Conservation (phyloP, 2,888 invertebrate species). For the Crepidodera aurea region DNA sequence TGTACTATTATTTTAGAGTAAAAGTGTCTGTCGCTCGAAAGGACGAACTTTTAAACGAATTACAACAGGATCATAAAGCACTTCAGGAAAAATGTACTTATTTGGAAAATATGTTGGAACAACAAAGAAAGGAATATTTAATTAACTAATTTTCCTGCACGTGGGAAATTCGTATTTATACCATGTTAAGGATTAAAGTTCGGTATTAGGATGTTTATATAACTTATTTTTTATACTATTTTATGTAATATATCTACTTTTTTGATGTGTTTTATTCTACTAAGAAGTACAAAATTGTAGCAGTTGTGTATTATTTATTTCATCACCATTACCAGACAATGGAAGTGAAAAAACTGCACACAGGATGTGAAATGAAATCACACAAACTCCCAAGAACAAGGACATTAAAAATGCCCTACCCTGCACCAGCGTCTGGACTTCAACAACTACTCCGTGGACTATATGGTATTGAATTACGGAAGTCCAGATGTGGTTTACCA, state of each 20-base stretch:
- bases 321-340: too few relatives aligned
- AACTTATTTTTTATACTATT: background rate
- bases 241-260: background rate
- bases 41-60: conserved; percentile 76
- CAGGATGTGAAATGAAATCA: too few relatives aligned
- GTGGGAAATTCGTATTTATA: background rate
- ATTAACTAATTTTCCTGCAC: conserved; percentile 52
- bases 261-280: background rate
- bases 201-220: background rate
- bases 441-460: too few relatives aligned
- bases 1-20: conserved; percentile 70
- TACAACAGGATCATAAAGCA: conserved; percentile 75
- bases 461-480: too few relatives aligned
- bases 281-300: too few relatives aligned
- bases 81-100: conserved; percentile 77
- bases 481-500: too few relatives aligned
- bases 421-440: too few relatives aligned
- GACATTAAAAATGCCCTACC: too few relatives aligned
- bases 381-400: too few relatives aligned
- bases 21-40: conserved; percentile 83
- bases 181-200: background rate
- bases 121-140: conserved; percentile 76
- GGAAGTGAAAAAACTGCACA: too few relatives aligned
- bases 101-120: conserved; percentile 78
- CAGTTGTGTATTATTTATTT: too few relatives aligned